These are phyloP conservation scores for Uropetala carovei DNA, from an alignment of 2,888 invertebrate genomes.

Conservation along the genomic window DNA sequence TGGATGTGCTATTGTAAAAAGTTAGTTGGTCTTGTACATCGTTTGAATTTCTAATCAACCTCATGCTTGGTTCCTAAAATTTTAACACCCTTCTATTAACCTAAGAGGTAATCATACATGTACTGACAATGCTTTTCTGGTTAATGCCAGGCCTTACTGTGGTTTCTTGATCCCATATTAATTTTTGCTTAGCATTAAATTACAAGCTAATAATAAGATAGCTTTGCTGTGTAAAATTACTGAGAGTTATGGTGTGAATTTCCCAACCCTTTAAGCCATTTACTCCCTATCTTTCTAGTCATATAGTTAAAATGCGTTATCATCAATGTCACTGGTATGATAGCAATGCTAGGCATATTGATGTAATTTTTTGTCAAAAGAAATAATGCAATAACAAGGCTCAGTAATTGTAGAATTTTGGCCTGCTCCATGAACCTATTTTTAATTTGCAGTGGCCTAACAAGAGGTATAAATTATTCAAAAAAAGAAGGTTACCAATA, in stretches of 20 bases:
- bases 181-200: too few species aligned
- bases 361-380: not conserved
- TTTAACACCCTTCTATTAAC: not conserved
- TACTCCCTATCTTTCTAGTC: conserved; percentile 15
- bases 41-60: not conserved
- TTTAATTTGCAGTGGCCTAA: too few species aligned
- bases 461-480: too few species aligned
- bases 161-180: too few species aligned
- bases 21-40: too few species aligned
- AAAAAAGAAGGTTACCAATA: too few species aligned
- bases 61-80: not conserved
- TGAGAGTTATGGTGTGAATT: conserved; percentile 41
- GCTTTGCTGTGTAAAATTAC: conserved; percentile 30
- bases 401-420: too few species aligned
- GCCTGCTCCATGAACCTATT: too few species aligned
- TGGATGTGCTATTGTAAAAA: too few species aligned
- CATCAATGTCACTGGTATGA: not conserved
- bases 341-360: conserved; percentile 5
- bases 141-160: too few species aligned
- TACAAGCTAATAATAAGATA: not conserved
- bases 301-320: not conserved
- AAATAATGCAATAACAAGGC: not conserved
- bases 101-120: too few species aligned
- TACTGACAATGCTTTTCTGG: too few species aligned
- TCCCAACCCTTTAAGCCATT: not conserved